These are phyloP conservation scores for Pseudococcus jackbeardsleyi DNA, from an alignment of 2,888 invertebrate species.

Conservation along the genomic window DNA sequence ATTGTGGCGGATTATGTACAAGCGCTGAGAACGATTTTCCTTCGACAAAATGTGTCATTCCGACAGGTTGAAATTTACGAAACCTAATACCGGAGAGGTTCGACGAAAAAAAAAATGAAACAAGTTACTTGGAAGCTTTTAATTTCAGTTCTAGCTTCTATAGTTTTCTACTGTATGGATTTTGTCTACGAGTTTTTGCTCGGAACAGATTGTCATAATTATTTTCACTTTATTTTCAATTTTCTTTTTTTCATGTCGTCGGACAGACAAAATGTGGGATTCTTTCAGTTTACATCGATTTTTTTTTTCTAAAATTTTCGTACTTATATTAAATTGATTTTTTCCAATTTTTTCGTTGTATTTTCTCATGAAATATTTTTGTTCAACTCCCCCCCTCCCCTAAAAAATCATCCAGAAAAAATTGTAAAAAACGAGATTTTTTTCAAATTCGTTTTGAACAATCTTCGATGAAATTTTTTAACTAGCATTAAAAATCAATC, in stretches of 20 bases:
- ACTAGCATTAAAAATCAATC: no score
- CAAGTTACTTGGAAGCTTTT: constrained; percentile 5
- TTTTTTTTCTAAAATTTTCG: no score
- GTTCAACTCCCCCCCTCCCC: no score
- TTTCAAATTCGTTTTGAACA: no score
- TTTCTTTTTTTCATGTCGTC: background rate
- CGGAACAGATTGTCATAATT: background rate
- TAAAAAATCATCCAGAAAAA: no score
- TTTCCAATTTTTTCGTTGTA: no score
- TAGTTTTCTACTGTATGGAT: background rate
- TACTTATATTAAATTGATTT: no score
- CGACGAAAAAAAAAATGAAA: background rate
- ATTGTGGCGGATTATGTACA: constrained; percentile 44
- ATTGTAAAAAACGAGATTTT: no score
- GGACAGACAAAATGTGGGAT: background rate
- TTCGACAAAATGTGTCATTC: constrained; percentile 31
- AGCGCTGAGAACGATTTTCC: constrained; percentile 40
- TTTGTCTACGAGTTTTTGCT: background rate
- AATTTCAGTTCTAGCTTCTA: background rate
- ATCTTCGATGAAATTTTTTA: no score
- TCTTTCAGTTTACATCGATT: background rate
- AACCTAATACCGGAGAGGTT: background rate
- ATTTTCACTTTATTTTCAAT: background rate
- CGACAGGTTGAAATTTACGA: constrained; percentile 51
- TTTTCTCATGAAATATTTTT: no score